Base-by-base conservation (phyloP, 2,888 invertebrate genomes). In the Cryptocheilus praepositus region DNA sequence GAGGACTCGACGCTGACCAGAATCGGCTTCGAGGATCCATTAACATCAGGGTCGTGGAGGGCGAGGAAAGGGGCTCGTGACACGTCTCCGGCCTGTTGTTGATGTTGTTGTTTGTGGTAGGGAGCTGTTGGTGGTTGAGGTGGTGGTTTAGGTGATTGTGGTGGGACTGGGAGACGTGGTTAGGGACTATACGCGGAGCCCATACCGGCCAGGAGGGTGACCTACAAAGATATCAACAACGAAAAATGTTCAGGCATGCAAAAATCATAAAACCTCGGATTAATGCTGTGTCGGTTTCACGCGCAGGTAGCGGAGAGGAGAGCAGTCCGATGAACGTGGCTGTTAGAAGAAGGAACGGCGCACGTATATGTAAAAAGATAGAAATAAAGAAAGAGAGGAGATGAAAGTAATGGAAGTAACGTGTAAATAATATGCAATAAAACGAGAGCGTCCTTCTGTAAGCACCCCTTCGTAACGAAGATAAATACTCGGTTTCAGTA, bases 161-260 rank as follows among this genome's bases (percentile, higher is more conserved):
- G 8, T 36, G 74, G 58, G 82, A 86, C 72, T 87, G 87, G 76
- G 87, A 87, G 61, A 86, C 36, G 36, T 36, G 80, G 79, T 86
- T 88, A 72, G 87, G 88, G 69, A 79, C 11, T 8, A 36, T 80
- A 70, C 89, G 89, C 74, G 90, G 90, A 71, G 89, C 90, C 91
- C 91, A 90, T 83, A 91, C 90, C 84, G 92, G 91, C 91, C 91
- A 92, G 84, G 91, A 91, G 81, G 91, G 91, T 84, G 90, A 91
- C 92, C 92, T 92, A 90, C 83, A 90, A 89, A 89, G 79, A 85
- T 83, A 80, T 86, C 84, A 89, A 89, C 86, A 89, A 36, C 36
- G 87, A 89, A 88, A 87, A 88, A 87, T 74, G 82, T 83, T 88
- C 82, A 86, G 83, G 89, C 89, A 89, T 90, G 89, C 90, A 89